These are phyloP conservation scores for Motacilla tschutschensis DNA, from an alignment of 2,113 vertebrate species.

Conservation along the genomic window DNA sequence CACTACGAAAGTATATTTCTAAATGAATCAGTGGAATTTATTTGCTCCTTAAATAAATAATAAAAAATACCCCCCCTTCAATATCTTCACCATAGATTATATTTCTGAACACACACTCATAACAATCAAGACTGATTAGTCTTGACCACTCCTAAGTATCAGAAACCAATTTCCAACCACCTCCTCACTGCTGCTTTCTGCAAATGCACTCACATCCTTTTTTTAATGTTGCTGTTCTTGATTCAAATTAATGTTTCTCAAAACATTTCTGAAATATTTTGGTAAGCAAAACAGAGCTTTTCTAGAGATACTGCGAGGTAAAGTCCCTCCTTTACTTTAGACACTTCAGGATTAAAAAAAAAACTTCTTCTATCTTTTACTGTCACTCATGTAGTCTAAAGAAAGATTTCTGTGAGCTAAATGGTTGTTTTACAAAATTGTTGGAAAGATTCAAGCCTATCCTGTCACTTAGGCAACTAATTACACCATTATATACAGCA, in stretches of 20 bases:
- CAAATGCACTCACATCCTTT: neutral
- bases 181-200: neutral
- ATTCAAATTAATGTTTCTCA: neutral
- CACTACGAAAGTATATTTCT: neutral
- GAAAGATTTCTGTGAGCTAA: constrained; percentile 52
- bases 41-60: neutral
- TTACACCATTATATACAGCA: constrained; percentile 75
- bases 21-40: neutral
- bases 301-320: neutral
- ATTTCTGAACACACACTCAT: neutral
- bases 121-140: neutral
- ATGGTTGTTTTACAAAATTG: constrained; percentile 34
- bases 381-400: neutral
- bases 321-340: neutral
- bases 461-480: constrained; percentile 72
- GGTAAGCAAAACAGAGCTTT: neutral
- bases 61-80: neutral
- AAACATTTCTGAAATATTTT: neutral
- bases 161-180: neutral
- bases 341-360: constrained; percentile 24
- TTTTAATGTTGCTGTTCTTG: neutral
- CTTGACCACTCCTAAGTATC: neutral
- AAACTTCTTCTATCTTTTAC: neutral
- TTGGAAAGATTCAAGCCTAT: constrained; percentile 63
- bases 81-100: neutral